Percentiles rank a stretch among this genome's conserved stretches.
Evolutionary conservation across 2,113 vertebrate genomes (phyloP).

Genomic region (Desmodus rotundus): DNA sequence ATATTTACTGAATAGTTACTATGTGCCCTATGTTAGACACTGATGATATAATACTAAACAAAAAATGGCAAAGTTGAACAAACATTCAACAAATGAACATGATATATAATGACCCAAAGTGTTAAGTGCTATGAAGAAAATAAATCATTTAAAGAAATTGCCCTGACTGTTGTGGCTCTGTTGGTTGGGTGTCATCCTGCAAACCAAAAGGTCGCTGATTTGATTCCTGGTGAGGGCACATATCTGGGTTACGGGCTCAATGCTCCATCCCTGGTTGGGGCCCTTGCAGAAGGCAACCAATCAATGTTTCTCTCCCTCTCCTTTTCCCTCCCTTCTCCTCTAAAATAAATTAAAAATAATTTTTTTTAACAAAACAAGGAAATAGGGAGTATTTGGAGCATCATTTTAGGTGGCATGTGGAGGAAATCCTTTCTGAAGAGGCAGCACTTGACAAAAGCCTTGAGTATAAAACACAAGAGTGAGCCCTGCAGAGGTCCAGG

Average conservation of each 20-base stretch:
- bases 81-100: not conserved
- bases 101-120: not conserved
- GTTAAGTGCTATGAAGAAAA: not conserved
- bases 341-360: not conserved
- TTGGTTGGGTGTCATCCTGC: too few relatives aligned
- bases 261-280: not conserved
- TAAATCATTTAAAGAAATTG: not conserved
- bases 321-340: not conserved
- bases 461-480: not conserved
- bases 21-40: not conserved
- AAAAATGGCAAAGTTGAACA: not conserved
- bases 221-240: too few relatives aligned
- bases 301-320: not conserved
- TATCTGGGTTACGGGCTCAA: too few relatives aligned
- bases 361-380: not conserved
- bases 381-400: not conserved
- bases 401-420: not conserved
- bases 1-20: not conserved
- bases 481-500: not conserved
- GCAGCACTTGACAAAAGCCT: not conserved
- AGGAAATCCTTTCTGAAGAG: not conserved
- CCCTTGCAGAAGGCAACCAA: too few relatives aligned
- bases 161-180: not conserved
- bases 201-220: too few relatives aligned
- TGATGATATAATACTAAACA: not conserved